Conservation (phyloP, 2,113 vertebrate species). For the Gallinago media region DNA sequence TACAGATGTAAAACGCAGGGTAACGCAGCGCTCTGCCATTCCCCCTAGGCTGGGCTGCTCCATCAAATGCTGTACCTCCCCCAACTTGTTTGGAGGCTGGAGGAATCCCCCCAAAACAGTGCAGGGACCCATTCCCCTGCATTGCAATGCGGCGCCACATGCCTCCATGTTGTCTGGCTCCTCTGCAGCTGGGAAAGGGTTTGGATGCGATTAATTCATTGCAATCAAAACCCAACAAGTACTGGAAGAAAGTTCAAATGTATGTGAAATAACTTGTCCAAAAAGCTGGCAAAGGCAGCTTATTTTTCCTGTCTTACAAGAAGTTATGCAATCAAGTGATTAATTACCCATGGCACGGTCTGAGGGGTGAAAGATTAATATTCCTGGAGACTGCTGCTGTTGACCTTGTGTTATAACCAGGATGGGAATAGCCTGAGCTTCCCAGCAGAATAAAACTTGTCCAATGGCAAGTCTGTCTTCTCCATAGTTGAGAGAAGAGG, state of each 20-base stretch:
- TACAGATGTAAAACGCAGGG: constrained; percentile 7
- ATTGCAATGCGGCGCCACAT: fast-evolving
- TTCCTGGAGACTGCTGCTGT: constrained; percentile 71
- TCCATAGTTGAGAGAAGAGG: constrained; percentile 53
- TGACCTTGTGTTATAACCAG: constrained; percentile 66
- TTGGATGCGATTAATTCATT: constrained; percentile 52
- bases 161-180: constrained; percentile 31
- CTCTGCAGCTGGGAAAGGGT: neutral
- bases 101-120: neutral
- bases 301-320: constrained; percentile 76
- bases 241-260: constrained; percentile 74
- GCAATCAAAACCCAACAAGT: constrained; percentile 58
- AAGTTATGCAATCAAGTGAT: constrained; percentile 74
- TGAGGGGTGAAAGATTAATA: constrained; percentile 73
- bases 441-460: constrained; percentile 61
- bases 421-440: constrained; percentile 60
- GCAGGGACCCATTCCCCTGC: neutral
- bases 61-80: neutral
- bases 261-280: constrained; percentile 67
- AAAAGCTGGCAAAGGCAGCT: constrained; percentile 68
- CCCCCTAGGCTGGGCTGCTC: neutral
- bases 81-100: neutral
- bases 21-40: neutral
- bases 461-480: constrained; percentile 41
- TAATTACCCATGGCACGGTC: constrained; percentile 68